These are phyloP conservation scores for Rhagologus leucostigma DNA, from an alignment of 2,113 vertebrate species.

Conservation along the genomic window DNA sequence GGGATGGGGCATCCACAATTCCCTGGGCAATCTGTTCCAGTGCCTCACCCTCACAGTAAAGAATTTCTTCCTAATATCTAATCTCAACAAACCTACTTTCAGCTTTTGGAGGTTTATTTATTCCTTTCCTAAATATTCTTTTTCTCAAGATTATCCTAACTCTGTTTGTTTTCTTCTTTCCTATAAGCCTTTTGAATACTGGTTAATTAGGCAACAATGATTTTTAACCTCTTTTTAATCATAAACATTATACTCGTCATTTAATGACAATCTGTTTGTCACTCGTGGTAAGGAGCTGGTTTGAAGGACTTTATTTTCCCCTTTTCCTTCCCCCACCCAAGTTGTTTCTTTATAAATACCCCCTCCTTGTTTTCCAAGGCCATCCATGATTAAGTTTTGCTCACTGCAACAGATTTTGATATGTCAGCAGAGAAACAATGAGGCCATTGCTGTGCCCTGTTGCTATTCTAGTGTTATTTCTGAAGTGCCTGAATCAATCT, in stretches of 20 bases:
- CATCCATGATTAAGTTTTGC: background rate
- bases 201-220: background rate
- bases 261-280: background rate
- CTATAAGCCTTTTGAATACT: background rate
- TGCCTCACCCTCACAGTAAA: background rate
- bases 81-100: background rate
- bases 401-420: background rate
- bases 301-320: background rate
- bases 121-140: background rate
- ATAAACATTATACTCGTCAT: background rate
- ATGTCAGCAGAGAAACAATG: background rate
- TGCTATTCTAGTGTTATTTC: background rate
- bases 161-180: background rate
- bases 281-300: background rate
- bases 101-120: background rate
- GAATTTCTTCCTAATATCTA: background rate
- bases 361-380: background rate
- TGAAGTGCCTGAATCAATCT: background rate
- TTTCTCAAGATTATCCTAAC: background rate
- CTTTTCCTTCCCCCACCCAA: background rate
- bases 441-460: background rate
- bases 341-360: background rate
- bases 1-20: background rate
- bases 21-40: background rate
- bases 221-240: background rate